phyloP scores from a whole-genome alignment of 1,140 invertebrate species.

The Bombus haemorrhoidalis region DNA sequence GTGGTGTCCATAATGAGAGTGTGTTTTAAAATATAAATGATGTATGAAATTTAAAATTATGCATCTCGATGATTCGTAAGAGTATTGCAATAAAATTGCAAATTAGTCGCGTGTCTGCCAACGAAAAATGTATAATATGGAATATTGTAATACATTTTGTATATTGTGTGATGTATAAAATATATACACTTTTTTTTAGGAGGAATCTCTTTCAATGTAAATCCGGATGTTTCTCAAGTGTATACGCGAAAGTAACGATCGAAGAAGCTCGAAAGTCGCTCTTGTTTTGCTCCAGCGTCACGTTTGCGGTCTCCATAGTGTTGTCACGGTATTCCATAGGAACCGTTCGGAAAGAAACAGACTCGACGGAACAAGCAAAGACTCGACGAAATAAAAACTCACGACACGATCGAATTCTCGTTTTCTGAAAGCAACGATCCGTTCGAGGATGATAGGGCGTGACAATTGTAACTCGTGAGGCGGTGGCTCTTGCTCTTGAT shows the following conservation, averaged over 20 bases:
- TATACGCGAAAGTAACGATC: constrained; percentile 22
- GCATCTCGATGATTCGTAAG: not conserved
- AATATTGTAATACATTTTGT: not conserved
- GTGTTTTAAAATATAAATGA: not conserved
- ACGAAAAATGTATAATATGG: not conserved
- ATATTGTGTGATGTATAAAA: not conserved
- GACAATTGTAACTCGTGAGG: constrained; percentile 16
- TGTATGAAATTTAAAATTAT: constrained; percentile 1
- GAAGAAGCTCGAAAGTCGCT: constrained; percentile 22
- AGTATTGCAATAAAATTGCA: not conserved
- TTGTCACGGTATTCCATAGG: constrained; percentile 25
- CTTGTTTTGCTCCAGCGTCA: constrained; percentile 57
- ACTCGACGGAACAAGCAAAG: not conserved
- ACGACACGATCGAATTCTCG: constrained; percentile 10
- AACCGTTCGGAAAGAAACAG: constrained; percentile 20
- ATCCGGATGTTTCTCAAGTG: not conserved
- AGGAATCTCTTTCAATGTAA: not conserved
- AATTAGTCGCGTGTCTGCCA: not conserved
- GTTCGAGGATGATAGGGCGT: constrained; percentile 30
- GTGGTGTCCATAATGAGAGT: not conserved
- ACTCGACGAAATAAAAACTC: not conserved
- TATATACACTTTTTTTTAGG: not conserved
- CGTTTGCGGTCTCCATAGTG: constrained; percentile 49
- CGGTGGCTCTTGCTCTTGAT: constrained; percentile 25
- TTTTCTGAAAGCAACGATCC: constrained; percentile 6